These are phyloP conservation scores for Nectonema munidae DNA, from an alignment of 2,888 invertebrate genomes.

Conservation along the genomic window DNA sequence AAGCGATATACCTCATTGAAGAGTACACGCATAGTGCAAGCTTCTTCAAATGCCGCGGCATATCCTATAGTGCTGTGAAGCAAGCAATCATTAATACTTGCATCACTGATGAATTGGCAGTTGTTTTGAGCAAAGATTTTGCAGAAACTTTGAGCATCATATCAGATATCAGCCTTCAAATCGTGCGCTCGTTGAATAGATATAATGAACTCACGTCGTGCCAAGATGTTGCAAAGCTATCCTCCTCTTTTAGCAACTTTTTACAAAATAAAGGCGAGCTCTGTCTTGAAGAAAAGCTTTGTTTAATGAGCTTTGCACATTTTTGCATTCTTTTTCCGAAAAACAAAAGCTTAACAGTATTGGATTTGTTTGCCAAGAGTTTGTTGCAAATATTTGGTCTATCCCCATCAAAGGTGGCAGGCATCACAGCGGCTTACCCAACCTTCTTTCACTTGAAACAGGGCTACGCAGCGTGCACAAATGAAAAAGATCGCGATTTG, in stretches of 20 bases:
- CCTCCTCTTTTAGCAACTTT: not conserved
- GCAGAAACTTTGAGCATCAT: not conserved
- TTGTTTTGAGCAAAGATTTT: not conserved
- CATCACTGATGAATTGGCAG: constrained; percentile 6
- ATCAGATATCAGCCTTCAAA: not conserved
- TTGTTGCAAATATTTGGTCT: constrained; percentile 1
- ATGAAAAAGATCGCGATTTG: not conserved
- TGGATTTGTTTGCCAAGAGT: constrained; percentile 8
- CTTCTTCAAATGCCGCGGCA: not conserved
- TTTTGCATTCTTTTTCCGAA: not conserved
- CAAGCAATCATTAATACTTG: constrained; percentile 6
- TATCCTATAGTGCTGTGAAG: not conserved
- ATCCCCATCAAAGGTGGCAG: not conserved
- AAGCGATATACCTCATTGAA: constrained; percentile 6
- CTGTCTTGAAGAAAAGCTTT: too few relatives aligned
- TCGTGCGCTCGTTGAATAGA: not conserved
- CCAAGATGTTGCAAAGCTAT: not conserved
- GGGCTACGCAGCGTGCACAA: not conserved
- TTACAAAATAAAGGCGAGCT: too few relatives aligned
- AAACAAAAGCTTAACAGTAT: constrained; percentile 8
- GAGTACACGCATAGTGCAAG: too few relatives aligned
- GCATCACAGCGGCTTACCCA: not conserved
- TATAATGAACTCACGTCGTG: too few relatives aligned
- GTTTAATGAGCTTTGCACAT: not conserved
- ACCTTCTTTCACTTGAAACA: not conserved